Evolutionary conservation across 1,140 invertebrate species (phyloP).

Genomic region (Cotesia vestalis): DNA sequence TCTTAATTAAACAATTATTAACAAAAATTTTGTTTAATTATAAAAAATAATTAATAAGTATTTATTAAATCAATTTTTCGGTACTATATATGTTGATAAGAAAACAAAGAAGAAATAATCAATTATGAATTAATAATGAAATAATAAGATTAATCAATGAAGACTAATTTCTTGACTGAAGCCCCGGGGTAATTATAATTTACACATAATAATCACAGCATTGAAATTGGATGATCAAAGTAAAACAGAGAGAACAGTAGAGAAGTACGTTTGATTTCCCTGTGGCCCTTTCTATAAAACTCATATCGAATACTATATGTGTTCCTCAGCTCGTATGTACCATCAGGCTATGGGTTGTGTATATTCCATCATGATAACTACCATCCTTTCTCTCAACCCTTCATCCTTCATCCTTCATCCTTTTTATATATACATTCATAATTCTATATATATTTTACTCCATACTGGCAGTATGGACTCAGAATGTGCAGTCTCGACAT

Average conservation of each 20-base stretch:
- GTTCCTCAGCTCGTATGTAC: constrained; percentile 18
- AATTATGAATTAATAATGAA: too few species aligned
- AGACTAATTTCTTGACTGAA: not conserved
- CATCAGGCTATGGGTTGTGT: constrained; percentile 15
- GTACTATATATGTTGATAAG: too few species aligned
- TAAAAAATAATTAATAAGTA: too few species aligned
- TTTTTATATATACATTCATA: constrained; percentile 1
- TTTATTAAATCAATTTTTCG: too few species aligned
- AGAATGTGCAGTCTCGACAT: not conserved
- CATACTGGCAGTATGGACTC: constrained; percentile 5
- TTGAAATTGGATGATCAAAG: constrained; percentile 22
- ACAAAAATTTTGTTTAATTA: too few species aligned
- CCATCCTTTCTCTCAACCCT: too few species aligned
- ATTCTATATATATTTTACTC: constrained; percentile 28
- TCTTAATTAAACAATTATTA: too few species aligned
- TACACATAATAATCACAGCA: constrained; percentile 18
- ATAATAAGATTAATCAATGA: not conserved
- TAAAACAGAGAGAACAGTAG: constrained; percentile 1
- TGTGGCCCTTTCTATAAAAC: constrained; percentile 51
- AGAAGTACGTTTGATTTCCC: constrained; percentile 54
- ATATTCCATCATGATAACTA: constrained; percentile 17
- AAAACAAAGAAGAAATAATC: too few species aligned
- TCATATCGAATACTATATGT: constrained; percentile 40
- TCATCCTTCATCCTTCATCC: not conserved
- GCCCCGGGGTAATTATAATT: not conserved